Percentiles rank a stretch among this genome's conserved stretches.
These are phyloP conservation scores for Lacerta agilis DNA, from an alignment of 2,797 vertebrate species.

Conservation along the genomic window DNA sequence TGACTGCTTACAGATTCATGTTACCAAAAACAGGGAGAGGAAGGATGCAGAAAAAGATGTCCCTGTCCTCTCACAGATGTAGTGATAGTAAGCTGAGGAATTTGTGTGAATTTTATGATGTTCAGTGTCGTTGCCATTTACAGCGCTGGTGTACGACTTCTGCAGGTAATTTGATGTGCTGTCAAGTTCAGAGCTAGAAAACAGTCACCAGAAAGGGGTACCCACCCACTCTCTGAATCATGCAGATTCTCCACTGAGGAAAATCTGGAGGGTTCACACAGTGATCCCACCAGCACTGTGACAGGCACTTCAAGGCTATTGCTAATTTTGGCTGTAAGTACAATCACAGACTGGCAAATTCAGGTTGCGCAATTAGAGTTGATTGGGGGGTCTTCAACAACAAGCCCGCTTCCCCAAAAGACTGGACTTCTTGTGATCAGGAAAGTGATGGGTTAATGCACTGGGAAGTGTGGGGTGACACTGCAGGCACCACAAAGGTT, in stretches of 20 bases:
- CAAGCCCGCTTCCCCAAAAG: too few species aligned
- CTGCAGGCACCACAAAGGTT: too few species aligned
- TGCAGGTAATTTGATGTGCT: background rate
- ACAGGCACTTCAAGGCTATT: background rate
- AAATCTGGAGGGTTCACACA: background rate
- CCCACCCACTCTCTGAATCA: background rate
- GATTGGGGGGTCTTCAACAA: too few species aligned
- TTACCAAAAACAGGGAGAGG: constrained; percentile 47
- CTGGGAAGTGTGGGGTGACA: too few species aligned
- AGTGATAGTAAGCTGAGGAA: constrained; percentile 25
- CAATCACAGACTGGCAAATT: too few species aligned
- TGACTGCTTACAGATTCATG: constrained; percentile 69
- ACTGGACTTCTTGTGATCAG: too few species aligned
- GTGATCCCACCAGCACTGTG: background rate
- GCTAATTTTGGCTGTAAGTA: too few species aligned
- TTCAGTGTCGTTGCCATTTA: constrained; percentile 21
- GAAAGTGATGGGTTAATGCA: too few species aligned
- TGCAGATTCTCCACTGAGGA: background rate
- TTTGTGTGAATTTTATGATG: constrained; percentile 3
- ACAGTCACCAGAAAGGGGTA: background rate
- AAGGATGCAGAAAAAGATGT: background rate
- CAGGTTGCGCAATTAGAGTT: too few species aligned
- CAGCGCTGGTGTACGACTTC: constrained; percentile 18
- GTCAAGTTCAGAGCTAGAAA: background rate
- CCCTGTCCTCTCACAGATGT: constrained; percentile 26